Percentiles rank a stretch among this genome's conserved stretches.
These are phyloP conservation scores for Scaptomyza cyrtandrae DNA, from an alignment of 2,888 invertebrate species.

Conservation along the genomic window DNA sequence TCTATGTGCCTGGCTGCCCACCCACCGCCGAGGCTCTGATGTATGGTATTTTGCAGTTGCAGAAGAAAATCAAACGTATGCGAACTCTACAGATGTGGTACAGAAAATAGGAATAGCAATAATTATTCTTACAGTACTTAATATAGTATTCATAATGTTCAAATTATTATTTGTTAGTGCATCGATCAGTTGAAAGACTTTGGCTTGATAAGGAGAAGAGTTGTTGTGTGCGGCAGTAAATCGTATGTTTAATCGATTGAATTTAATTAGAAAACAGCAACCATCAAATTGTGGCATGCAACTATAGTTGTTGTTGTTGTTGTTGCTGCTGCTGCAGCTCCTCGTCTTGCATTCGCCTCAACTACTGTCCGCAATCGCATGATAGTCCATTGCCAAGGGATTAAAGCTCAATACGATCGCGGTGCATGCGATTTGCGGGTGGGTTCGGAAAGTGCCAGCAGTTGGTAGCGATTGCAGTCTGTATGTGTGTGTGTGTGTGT, in stretches of 20 bases:
- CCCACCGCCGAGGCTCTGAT: slow-evolving; percentile 98
- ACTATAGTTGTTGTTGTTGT: slow-evolving; percentile 31
- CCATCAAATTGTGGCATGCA: slow-evolving; percentile 59
- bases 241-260: slow-evolving; percentile 82
- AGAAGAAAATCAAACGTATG: slow-evolving; percentile 98
- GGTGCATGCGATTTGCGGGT: slow-evolving; percentile 65
- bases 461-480: slow-evolving; percentile 32
- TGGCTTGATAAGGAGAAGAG: slow-evolving; percentile 26
- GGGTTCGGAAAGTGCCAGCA: slow-evolving; percentile 19
- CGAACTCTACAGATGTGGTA: slow-evolving; percentile 96
- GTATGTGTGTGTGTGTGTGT: slow-evolving; percentile 33
- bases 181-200: background rate
- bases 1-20: slow-evolving; percentile 99
- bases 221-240: slow-evolving; percentile 69
- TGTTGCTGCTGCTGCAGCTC: slow-evolving; percentile 7
- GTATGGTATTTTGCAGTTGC: slow-evolving; percentile 97
- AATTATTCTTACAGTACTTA: too few relatives aligned
- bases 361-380: slow-evolving; percentile 56
- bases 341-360: slow-evolving; percentile 33
- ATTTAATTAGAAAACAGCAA: slow-evolving; percentile 81
- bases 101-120: slow-evolving; percentile 86
- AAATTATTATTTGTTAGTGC: background rate
- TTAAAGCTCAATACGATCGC: slow-evolving; percentile 69
- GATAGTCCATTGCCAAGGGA: slow-evolving; percentile 57
- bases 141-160: background rate